Conservation (phyloP, 2,888 invertebrate genomes). For the Nesidiocoris tenuis region DNA sequence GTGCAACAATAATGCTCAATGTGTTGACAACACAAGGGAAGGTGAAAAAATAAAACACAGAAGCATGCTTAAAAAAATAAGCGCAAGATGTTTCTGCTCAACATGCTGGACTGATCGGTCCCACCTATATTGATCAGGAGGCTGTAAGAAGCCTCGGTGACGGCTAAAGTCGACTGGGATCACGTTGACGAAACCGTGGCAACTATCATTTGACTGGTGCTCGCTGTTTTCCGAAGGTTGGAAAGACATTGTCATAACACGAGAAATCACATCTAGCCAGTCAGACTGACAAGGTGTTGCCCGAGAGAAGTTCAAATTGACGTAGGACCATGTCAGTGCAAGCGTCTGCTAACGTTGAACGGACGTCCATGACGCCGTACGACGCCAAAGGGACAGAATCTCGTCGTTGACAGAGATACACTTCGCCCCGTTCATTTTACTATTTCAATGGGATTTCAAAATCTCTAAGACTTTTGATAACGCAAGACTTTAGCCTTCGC, state of each 20-base stretch:
- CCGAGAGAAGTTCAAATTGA: not conserved
- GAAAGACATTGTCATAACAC: conserved; percentile 45
- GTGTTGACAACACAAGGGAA: too few relatives aligned
- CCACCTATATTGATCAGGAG: conserved; percentile 63
- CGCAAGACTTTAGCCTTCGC: too few relatives aligned
- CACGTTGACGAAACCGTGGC: conserved; percentile 61
- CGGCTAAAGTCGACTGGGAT: conserved; percentile 63
- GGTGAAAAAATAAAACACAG: too few relatives aligned
- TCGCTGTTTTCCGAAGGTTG: conserved; percentile 47
- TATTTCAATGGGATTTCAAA: not conserved
- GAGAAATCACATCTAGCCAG: conserved; percentile 34
- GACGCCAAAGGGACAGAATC: not conserved
- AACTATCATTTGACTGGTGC: conserved; percentile 46
- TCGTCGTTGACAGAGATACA: not conserved
- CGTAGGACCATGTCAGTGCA: not conserved
- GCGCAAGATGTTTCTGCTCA: too few relatives aligned
- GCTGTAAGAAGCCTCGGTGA: conserved; percentile 59
- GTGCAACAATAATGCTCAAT: too few relatives aligned
- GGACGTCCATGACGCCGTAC: not conserved
- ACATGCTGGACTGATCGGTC: conserved; percentile 4
- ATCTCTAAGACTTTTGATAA: not conserved
- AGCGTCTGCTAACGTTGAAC: not conserved
- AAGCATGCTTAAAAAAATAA: too few relatives aligned
- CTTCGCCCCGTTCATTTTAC: not conserved
- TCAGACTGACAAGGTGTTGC: conserved; percentile 16